Evolutionary conservation across 1,140 invertebrate genomes (phyloP), one percentile per base, ranked within the genome.

Genomic region (Archivesica marissinica): DNA sequence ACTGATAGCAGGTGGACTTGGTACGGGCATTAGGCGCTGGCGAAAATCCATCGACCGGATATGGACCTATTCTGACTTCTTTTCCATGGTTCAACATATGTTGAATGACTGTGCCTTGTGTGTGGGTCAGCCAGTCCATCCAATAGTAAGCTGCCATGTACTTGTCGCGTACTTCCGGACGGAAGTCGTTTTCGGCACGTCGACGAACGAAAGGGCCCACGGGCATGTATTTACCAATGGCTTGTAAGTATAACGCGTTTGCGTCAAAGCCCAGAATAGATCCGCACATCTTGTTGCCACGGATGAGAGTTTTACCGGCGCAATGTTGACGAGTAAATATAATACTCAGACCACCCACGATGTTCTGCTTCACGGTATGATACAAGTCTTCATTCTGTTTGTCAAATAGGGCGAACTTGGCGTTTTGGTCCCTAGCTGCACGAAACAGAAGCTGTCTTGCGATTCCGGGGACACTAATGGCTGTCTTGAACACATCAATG

Each of bases 381-480:
- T 61, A 80, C 39, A 68, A 33, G 15, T 80, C 77, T 20, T 25
- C 30, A 35, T 78, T 44, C 33, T 78, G 23, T 33, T 80, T 33
- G 56, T 68, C 39, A 30, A 80, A 66, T 2, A 80, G 61, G 11
- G 59, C 15, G 35, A 80, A 80, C 7, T 33, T 38, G 50, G 59
- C 30, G 25, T 25, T 64, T n/a, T n/a, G 17, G 56, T 68, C 47
- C 38, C 47, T 66, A 23, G 35, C 61, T 9, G 59, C 28, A 20
- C 28, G 33, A 52, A 80, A 80, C n/a, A 66, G 50, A 23, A 80
- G 25, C 28, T 72, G 79, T 28, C 79, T 28, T 11, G 64, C 79
- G 25, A 82, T 70, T 15, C 86, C 86, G n/a, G 86, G 81, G 1
- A 87, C 66, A n/a, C 47, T 35, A 11, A 85, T 85, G 23, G 80